phyloP scores from a whole-genome alignment of 2,113 vertebrate species.

The Indicator indicator region DNA sequence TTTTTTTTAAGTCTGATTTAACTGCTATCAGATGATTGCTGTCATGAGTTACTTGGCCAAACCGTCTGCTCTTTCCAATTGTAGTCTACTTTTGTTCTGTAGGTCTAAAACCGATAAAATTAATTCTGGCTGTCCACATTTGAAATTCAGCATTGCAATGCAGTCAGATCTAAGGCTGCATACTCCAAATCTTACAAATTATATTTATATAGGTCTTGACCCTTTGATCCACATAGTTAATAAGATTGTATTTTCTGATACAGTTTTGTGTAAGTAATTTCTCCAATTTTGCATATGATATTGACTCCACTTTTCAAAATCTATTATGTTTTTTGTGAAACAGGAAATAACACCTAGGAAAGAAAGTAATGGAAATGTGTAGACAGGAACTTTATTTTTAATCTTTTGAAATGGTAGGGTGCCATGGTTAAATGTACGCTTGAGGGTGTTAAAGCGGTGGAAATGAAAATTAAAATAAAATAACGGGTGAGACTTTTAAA shows the following conservation, averaged over 20 bases:
- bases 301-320: background rate
- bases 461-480: background rate
- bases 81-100: background rate
- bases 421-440: background rate
- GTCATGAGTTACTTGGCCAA: background rate
- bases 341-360: background rate
- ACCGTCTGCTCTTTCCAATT: background rate
- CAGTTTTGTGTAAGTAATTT: background rate
- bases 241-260: background rate
- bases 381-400: background rate
- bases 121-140: background rate
- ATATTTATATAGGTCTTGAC: background rate
- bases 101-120: background rate
- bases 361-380: background rate
- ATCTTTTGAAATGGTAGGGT: background rate
- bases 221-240: background rate
- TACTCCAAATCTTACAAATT: background rate
- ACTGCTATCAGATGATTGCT: background rate
- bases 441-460: background rate
- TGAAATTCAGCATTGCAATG: background rate
- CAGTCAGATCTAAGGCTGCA: background rate
- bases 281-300: background rate
- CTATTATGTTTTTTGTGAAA: background rate
- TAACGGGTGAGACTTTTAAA: background rate
- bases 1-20: background rate